A percentile compares a stretch with the other conserved stretches of the same genome.
phyloP scores from a whole-genome alignment of 2,888 invertebrate genomes.

The Cerastis rubricosa region DNA sequence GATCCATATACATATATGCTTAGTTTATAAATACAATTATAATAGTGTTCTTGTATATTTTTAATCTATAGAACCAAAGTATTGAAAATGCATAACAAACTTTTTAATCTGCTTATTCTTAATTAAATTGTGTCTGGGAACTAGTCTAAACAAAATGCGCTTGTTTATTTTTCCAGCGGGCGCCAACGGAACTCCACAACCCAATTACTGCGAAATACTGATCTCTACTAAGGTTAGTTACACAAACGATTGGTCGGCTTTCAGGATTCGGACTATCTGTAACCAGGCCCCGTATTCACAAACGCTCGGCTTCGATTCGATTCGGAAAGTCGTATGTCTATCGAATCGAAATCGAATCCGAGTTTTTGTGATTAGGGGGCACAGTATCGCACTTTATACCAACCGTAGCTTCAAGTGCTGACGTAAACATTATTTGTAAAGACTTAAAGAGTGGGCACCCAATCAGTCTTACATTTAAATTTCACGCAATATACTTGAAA shows the following conservation, averaged over 20 bases:
- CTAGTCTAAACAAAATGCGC: not conserved
- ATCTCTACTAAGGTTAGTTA: not conserved
- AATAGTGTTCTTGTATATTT: not conserved
- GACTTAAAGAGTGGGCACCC: not conserved
- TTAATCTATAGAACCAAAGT: not conserved
- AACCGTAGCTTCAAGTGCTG: not conserved
- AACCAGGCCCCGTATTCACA: too few relatives aligned
- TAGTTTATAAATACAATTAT: not conserved
- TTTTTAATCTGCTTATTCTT: not conserved
- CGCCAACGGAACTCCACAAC: not conserved
- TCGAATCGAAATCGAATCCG: too few relatives aligned
- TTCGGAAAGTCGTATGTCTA: too few relatives aligned
- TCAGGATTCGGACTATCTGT: not conserved
- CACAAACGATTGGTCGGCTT: not conserved
- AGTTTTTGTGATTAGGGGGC: too few relatives aligned
- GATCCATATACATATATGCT: not conserved
- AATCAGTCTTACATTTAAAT: too few relatives aligned
- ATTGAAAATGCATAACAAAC: not conserved
- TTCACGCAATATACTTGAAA: too few relatives aligned
- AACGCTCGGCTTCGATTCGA: too few relatives aligned
- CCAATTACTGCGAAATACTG: not conserved
- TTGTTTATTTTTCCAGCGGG: not conserved
- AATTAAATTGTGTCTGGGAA: slow-evolving; percentile 6
- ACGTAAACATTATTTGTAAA: not conserved
- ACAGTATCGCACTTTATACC: not conserved